phyloP scores from a whole-genome alignment of 2,797 vertebrate species.

The Fratercula arctica region DNA sequence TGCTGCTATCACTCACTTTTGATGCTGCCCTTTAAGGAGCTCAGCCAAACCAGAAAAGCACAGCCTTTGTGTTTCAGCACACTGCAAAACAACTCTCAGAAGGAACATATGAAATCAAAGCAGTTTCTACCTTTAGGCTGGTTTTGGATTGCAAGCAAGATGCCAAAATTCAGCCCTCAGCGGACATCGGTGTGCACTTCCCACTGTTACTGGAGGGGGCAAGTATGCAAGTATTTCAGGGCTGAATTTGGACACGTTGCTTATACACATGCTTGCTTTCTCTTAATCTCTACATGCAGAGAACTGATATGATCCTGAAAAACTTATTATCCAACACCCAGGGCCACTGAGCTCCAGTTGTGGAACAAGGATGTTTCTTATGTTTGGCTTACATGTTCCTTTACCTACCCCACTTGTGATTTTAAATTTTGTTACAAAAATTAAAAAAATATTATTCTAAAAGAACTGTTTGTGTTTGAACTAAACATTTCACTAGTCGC shows the following conservation, averaged over 20 bases:
- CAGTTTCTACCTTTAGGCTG: not conserved
- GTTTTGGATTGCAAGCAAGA: not conserved
- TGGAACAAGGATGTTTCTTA: not conserved
- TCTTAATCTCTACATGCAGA: not conserved
- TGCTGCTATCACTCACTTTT: not conserved
- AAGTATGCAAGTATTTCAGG: not conserved
- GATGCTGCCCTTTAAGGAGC: not conserved
- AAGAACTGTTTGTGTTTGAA: not conserved
- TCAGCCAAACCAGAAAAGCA: conserved; percentile 1
- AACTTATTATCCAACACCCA: not conserved
- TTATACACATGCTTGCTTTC: not conserved
- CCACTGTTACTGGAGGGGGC: not conserved
- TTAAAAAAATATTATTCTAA: not conserved
- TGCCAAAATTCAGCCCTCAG: not conserved
- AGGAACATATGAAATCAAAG: not conserved
- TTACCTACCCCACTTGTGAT: not conserved
- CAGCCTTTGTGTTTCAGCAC: not conserved
- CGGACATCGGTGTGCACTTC: not conserved
- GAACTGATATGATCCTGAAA: not conserved
- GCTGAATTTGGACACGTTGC: not conserved
- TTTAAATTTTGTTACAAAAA: not conserved
- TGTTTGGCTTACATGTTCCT: not conserved
- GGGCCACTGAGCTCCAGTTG: not conserved
- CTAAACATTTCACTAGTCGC: not conserved
- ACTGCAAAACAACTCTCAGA: not conserved